Base-by-base conservation (phyloP, 2,113 vertebrate genomes). In the Petrocephalus zakoni region DNA sequence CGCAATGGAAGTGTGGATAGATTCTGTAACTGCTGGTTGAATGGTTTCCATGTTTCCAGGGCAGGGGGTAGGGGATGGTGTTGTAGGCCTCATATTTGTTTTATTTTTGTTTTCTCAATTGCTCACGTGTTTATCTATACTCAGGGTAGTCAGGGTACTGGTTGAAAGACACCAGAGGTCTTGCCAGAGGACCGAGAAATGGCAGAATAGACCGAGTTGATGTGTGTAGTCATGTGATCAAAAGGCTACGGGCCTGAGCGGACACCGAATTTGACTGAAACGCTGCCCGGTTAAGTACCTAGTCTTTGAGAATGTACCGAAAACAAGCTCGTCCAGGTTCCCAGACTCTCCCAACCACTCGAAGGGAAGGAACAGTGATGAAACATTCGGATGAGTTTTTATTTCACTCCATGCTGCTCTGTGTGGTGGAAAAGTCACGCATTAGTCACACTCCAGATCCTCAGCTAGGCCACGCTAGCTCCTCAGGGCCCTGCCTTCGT, bases 361-460 rank as follows among this genome's bases (percentile, higher is more conserved):
- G 9, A 13, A 37, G 49, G 25, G 51, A 53, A 34, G 84, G 51
- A 55, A 55, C 13, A 55, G 84, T 13, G 4, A 49, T 85, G 25
- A n/a, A 52, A 37, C 75, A 46, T 51, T 5, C 49, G 47, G 19
- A 51, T n/a, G 82, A 51, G 19, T 85, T 85, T 34, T 34, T 85
- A 22, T 13, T 5, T 46, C 5, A 2, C 5, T 4, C 29, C 52
- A 56, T 53, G 49, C 13, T 75, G 25, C 51, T 88, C n/a, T 29
- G 46, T 68, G 83, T 68, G 82, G 88, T 88, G 53, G 88, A 83
- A 88, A 56, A 85, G 56, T 85, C 56, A 21, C 21, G 4, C 55
- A 22, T 55, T 88, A 64, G 37, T 88, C 25, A 42, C 37, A 52
- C 22, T 72, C 75, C 34, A 82, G 72, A 58, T 86, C 47, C 29